Evolutionary conservation across 2,113 vertebrate species (phyloP), one percentile per base, ranked within the genome.

Genomic region (Calonectris borealis): DNA sequence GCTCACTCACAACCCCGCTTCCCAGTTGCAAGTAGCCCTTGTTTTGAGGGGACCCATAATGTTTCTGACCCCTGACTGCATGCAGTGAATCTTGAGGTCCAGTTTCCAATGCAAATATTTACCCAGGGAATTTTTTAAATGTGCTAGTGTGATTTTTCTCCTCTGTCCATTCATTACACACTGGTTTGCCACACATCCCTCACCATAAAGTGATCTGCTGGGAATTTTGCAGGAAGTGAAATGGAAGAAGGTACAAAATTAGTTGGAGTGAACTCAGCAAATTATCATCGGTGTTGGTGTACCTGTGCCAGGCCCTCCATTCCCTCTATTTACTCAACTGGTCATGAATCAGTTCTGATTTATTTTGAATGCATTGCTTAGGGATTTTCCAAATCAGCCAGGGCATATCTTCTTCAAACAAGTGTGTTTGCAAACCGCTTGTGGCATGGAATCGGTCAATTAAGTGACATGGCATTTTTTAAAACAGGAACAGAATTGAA

Each of bases 361-460:
- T 83, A 92, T 90, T 96, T 92, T 77, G 75, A 93, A 91, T 24
- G 65, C 75, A 57, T 54, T 90, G 65, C 44, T 48, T 27, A 86
- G 61, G 93, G 89, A 77, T 91, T 97, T 93, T 94, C 79, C 71
- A 94, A 73, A 88, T 73, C 82, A 86, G 71, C 64, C 85, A 66
- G 89, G 93, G 84, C 14, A 4, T 93, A 93, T 86, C 94, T 94
- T 94, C 88, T 87, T 90, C 89, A 85, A 91, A 91, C 86, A 95
- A 96, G 86, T 36, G 46, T 95, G 75, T 95, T 91, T 95, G 78
- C 93, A 93, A 91, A 94, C 58, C 1, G 14, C 91, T 83, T 91
- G 82, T 94, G 84, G 91, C 89, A 65, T 38, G 24, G 86, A 84
- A 73, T 95, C 29, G 17, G 84, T 91, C 89, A 94, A 66, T 93